Evolutionary conservation across 2,888 invertebrate genomes (phyloP).

Genomic region (Plusia festucae): DNA sequence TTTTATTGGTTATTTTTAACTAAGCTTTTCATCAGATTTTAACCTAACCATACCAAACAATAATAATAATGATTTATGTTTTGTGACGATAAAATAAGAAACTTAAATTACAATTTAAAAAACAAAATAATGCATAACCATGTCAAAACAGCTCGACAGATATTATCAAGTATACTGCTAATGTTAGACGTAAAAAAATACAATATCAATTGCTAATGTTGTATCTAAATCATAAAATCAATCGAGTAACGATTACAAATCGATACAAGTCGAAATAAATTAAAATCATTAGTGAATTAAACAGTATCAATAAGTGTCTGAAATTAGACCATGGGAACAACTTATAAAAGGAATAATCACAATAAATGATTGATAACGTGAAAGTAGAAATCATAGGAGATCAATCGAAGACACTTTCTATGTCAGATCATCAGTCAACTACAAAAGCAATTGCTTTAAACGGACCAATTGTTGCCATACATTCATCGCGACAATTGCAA

Average conservation of each 20-base stretch:
- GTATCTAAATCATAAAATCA: conserved; percentile 9
- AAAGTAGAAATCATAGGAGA: conserved; percentile 71
- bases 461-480: conserved; percentile 62
- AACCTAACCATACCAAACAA: background rate
- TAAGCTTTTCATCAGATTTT: too few species aligned
- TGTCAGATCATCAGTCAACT: conserved; percentile 53
- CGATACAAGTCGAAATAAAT: conserved; percentile 29
- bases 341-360: conserved; percentile 58
- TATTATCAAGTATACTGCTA: background rate
- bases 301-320: conserved; percentile 45
- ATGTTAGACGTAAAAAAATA: background rate
- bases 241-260: conserved; percentile 26
- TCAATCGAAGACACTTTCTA: conserved; percentile 71
- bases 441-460: conserved; percentile 63
- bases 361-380: conserved; percentile 69
- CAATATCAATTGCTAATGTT: conserved; percentile 4
- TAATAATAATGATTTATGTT: too few species aligned
- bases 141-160: background rate
- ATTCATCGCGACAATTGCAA: conserved; percentile 60
- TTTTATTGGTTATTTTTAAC: too few species aligned
- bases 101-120: background rate
- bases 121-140: too few species aligned
- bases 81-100: background rate
- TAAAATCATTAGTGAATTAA: conserved; percentile 44
- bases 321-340: conserved; percentile 55